These are phyloP conservation scores for Colistium nudipinnis DNA, from an alignment of 2,113 vertebrate genomes.

Conservation along the genomic window DNA sequence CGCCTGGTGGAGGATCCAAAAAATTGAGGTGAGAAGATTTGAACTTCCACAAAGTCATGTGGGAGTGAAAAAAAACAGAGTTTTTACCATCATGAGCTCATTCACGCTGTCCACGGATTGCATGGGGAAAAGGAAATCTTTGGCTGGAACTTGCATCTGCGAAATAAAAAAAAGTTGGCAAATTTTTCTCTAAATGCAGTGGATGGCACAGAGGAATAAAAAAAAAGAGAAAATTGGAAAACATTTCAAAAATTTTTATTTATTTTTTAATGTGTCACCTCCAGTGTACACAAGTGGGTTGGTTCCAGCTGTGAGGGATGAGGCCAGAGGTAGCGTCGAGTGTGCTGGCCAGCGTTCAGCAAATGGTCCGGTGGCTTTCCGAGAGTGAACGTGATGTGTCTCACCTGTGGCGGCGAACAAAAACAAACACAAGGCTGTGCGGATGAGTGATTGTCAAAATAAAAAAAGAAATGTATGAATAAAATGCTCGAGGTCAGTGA, in stretches of 20 bases:
- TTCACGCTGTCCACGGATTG: too few species aligned
- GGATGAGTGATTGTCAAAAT: too few species aligned
- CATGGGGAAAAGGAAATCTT: too few species aligned
- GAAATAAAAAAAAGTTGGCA: background rate
- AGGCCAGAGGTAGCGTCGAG: background rate
- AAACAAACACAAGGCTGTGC: background rate
- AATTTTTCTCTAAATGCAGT: background rate
- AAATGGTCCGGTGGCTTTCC: background rate
- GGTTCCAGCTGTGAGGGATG: fast-evolving
- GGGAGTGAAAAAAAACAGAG: too few species aligned
- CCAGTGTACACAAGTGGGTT: background rate
- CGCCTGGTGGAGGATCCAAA: background rate
- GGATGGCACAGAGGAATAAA: background rate
- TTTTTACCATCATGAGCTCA: too few species aligned
- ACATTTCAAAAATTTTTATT: too few species aligned
- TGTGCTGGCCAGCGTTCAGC: background rate
- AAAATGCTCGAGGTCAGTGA: background rate
- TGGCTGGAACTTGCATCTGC: background rate
- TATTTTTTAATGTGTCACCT: too few species aligned
- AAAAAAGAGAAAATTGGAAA: background rate
- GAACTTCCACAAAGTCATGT: too few species aligned
- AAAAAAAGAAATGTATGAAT: too few species aligned
- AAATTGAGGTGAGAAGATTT: too few species aligned
- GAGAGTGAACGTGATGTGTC: background rate
- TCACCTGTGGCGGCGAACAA: too few species aligned